Conservation (phyloP, 2,113 vertebrate species). For the Lonchura striata region DNA sequence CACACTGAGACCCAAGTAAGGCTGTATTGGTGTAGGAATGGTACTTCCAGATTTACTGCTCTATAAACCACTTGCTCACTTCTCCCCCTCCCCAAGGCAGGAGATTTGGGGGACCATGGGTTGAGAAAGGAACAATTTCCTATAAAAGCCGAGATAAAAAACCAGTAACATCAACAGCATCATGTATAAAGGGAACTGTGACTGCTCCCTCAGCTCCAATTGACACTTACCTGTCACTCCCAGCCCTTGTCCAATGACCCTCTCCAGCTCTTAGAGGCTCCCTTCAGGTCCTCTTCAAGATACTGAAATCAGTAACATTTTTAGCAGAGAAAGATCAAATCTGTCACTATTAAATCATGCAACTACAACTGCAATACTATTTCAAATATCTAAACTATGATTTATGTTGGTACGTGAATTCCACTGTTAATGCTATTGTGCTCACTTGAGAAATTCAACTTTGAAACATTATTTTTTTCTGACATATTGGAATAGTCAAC, state of each 20-base stretch:
- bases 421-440: neutral
- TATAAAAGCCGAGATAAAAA: neutral
- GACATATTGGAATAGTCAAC: neutral
- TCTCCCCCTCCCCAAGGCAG: neutral
- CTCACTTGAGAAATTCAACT: neutral
- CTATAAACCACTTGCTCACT: neutral
- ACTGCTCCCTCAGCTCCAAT: neutral
- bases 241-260: accelerated
- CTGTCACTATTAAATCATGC: neutral
- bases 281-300: neutral
- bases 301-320: neutral
- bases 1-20: neutral
- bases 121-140: neutral
- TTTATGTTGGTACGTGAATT: neutral
- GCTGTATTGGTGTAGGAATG: neutral
- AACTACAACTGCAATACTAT: neutral
- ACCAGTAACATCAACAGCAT: neutral
- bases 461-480: neutral
- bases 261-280: neutral
- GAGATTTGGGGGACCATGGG: neutral
- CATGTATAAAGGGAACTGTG: neutral
- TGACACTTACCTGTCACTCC: neutral
- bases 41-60: neutral
- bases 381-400: neutral
- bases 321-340: neutral